Evolutionary conservation across 2,113 vertebrate genomes (phyloP), one percentile per base, ranked within the genome.

Genomic region (Canis aureus): DNA sequence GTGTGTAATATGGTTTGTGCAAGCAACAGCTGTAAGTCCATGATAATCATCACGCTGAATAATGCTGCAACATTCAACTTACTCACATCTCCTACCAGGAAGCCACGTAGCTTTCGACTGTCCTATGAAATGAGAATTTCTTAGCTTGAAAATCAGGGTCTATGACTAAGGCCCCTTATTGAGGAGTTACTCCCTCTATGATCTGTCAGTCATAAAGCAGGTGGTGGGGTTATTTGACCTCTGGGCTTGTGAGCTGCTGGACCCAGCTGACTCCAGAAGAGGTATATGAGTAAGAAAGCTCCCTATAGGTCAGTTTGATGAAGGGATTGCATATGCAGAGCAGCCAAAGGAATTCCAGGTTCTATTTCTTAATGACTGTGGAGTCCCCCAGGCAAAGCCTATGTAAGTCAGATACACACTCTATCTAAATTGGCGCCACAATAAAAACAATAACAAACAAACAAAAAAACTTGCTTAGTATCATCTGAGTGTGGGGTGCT

Each of bases 1-100:
- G 73, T 94, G 92, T 82, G 71, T 89, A 97, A 98, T 69, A 82
- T 38, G 60, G 97, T 97, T 97, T 93, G 87, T 91, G 97, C 80
- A 86, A 91, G 81, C 94, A 97, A 97, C 98, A 97, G 96, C 96
- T 98, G 97, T 97, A 98, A 98, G 97, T 22, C 95, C 95, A 95
- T 9, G 96, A 97, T 95, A 94, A 94, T 96, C 89, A 98, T 97
- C 93, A 93, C 27, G 93, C 95, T 93, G 97, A 96, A 97, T 97
- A 97, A 97, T 73, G 87, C 74, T 13, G 66, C 94, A 55, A 93
- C 87, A 92, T 87, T 95, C 91, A 95, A 73, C 95, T 95, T 71
- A 87, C 86, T 96, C 88, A 43, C 53, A 57, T 96, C 93, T 98
- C 97, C 86, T 95, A 79, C 76, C 89, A 97, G 91, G 95, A 95